Evolutionary conservation across 2,113 vertebrate species (phyloP).

Genomic region (Myrmecophaga tridactyla): DNA sequence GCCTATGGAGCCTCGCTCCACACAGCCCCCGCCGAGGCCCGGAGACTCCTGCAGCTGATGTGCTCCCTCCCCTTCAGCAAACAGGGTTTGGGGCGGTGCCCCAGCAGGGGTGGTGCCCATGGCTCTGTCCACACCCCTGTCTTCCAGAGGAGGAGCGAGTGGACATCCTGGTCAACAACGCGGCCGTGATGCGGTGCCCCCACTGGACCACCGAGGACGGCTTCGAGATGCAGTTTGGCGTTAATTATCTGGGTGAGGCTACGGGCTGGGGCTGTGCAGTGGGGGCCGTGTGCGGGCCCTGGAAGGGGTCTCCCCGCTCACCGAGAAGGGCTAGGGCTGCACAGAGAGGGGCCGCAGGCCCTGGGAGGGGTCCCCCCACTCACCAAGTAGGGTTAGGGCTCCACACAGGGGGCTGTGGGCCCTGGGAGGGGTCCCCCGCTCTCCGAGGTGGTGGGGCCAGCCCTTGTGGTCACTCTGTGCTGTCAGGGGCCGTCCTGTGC

Average conservation of each 20-base stretch:
- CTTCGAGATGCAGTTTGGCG: conserved; percentile 93
- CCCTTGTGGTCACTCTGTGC: rapidly evolving
- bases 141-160: conserved; percentile 85
- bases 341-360: no score
- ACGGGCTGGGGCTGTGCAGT: rapidly evolving
- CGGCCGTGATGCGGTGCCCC: conserved; percentile 91
- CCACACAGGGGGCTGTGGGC: no score
- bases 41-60: background rate
- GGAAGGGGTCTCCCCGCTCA: no score
- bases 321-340: no score
- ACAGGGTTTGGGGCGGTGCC: background rate
- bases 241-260: conserved; percentile 88
- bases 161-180: conserved; percentile 90
- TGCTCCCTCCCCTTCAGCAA: background rate
- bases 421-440: background rate
- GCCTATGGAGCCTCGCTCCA: background rate
- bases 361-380: no score
- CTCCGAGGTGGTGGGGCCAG: background rate
- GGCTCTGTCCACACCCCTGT: background rate
- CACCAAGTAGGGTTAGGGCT: no score
- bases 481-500: rapidly evolving
- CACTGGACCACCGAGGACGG: conserved; percentile 89
- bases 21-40: background rate
- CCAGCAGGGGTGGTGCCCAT: rapidly evolving
- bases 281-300: no score